Base-by-base conservation (phyloP, 2,797 vertebrate species). In the Pristis pectinata region DNA sequence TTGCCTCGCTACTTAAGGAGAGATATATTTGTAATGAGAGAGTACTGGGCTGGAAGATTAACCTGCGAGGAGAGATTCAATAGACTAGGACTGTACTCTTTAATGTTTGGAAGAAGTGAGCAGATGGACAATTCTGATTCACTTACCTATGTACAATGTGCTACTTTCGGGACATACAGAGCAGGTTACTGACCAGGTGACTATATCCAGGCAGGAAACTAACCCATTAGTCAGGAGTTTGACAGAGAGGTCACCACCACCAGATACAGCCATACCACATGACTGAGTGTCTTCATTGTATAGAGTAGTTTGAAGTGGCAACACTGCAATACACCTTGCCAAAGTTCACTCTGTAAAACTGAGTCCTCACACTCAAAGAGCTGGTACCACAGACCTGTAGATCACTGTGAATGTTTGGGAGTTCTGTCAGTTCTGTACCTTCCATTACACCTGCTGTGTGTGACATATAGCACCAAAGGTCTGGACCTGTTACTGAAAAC, bases 271-370 rank as follows among this genome's bases (percentile, higher is more conserved):
- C 30, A 19, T 30, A 61, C 1, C 27, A 30, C 11, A 7, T 4
- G 49, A 27, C 49, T 56, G 11, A 85, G 34, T 56, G 49, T 56
- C 82, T 85, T 53, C 30, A 85, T 13, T 85, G 85, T 24, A 70
- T 27, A 87, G 24, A 89, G 34, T n/a, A 80, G 30, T 70, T 44
- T 49, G 37, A 93, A 64, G 92, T 72, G 72, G 89, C 91, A 92
- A 82, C 94, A 82, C 49, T 41, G 77, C 79, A 77, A 67, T 76
- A 82, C 59, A 56, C 27, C 61, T 70, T 37, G 70, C 70, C 37
- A 44, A 85, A 67, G 64, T 10, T 83, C 76, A 27, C 8, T 53
- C 41, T 76, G 70, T 44, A 74, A 74, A 49, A 76, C 74, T 77
- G 24, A 24, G 27, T 3, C n/a, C 44, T 34, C 13, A 3, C 24